Evolutionary conservation across 1,140 invertebrate species (phyloP).

Genomic region (Listronotus oregonensis): DNA sequence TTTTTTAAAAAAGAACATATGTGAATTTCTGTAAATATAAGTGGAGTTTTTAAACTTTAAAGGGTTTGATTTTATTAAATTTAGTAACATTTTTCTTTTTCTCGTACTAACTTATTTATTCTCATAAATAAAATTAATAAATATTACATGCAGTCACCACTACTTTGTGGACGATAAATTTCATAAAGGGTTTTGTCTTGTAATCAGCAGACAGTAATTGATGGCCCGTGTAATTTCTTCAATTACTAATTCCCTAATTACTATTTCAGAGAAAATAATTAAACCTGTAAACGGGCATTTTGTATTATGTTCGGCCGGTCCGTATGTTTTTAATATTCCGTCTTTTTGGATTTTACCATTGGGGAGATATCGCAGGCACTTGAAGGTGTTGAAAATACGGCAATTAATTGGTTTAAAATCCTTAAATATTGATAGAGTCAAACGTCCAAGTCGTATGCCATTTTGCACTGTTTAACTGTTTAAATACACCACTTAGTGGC

Average conservation of each 20-base stretch:
- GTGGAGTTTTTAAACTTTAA: no score
- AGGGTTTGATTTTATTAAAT: no score
- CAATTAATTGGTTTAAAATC: no score
- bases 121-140: not conserved
- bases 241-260: conserved; percentile 18
- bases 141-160: not conserved
- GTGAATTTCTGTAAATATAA: no score
- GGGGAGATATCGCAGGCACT: no score
- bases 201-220: conserved; percentile 12
- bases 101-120: not conserved
- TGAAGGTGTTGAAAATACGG: no score
- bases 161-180: conserved; percentile 1
- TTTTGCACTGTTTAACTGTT: no score
- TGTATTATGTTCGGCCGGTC: not conserved
- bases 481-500: no score
- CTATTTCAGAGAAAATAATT: conserved; percentile 12
- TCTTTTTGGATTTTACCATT: not conserved
- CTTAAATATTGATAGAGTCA: no score
- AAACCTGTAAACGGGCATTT: conserved; percentile 7
- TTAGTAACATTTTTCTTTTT: no score
- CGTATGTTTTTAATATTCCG: not conserved
- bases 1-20: no score
- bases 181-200: conserved; percentile 9
- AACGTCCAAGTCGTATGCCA: no score
- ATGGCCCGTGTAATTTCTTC: conserved; percentile 13